These are phyloP conservation scores for Muscidifurax raptorellus DNA, from an alignment of 1,140 invertebrate genomes.

Conservation along the genomic window DNA sequence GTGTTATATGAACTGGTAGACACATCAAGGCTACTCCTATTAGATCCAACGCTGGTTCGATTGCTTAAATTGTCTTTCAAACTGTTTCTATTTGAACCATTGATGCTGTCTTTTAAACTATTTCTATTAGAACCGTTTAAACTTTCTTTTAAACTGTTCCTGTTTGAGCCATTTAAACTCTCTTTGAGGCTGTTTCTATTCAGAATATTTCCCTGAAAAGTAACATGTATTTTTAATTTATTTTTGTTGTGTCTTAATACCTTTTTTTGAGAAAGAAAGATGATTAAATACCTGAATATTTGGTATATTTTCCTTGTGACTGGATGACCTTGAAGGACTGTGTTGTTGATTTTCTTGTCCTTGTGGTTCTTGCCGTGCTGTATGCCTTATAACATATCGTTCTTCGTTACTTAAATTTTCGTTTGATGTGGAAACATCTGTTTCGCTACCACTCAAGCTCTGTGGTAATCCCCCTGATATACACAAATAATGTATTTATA, in stretches of 20 bases:
- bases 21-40: slow-evolving; percentile 84
- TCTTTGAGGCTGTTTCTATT: slow-evolving; percentile 74
- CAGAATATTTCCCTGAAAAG: slow-evolving; percentile 67
- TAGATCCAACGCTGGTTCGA: slow-evolving; percentile 76
- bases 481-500: slow-evolving; percentile 55
- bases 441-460: slow-evolving; percentile 90
- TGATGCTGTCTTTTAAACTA: slow-evolving; percentile 83
- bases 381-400: slow-evolving; percentile 87
- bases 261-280: not conserved
- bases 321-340: slow-evolving; percentile 73
- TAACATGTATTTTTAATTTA: slow-evolving; percentile 8
- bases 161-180: slow-evolving; percentile 78
- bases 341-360: slow-evolving; percentile 88
- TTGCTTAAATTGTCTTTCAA: slow-evolving; percentile 74
- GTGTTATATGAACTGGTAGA: slow-evolving; percentile 88
- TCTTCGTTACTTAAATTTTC: slow-evolving; percentile 93
- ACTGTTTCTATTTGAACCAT: slow-evolving; percentile 78
- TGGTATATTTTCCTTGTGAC: slow-evolving; percentile 75
- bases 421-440: slow-evolving; percentile 92
- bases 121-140: slow-evolving; percentile 80
- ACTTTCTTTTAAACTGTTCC: slow-evolving; percentile 80
- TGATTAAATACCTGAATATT: slow-evolving; percentile 70
- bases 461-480: slow-evolving; percentile 78
- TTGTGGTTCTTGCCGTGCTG: slow-evolving; percentile 91
- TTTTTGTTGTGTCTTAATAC: not conserved